These are phyloP conservation scores for Arbacia lixula DNA, from an alignment of 53 echinoderm and acorn worm genomes.

Conservation along the genomic window DNA sequence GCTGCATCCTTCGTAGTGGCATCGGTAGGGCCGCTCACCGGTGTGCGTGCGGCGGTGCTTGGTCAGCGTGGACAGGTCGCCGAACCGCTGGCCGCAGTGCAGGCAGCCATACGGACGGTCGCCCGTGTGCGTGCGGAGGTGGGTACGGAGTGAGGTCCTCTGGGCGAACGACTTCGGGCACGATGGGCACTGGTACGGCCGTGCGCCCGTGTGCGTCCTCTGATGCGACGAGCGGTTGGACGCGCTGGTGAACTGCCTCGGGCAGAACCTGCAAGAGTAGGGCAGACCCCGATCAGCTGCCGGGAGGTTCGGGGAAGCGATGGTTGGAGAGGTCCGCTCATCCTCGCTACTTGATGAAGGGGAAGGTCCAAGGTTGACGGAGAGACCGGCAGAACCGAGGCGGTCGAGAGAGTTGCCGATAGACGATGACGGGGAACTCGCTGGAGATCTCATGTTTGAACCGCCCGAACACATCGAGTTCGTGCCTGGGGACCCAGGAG, in stretches of 20 bases:
- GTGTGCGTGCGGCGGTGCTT: constrained; percentile 55
- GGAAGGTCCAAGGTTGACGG: no score
- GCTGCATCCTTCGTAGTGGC: constrained; percentile 24
- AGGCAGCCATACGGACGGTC: constrained; percentile 39
- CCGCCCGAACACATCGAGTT: not conserved
- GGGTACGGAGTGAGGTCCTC: constrained; percentile 52
- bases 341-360: not conserved
- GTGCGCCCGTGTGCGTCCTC: constrained; percentile 29
- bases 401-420: no score
- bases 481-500: not conserved
- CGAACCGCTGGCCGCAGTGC: constrained; percentile 44
- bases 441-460: no score
- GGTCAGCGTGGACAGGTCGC: constrained; percentile 53
- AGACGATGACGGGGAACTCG: not conserved
- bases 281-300: constrained; percentile 7
- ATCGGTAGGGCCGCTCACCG: constrained; percentile 46
- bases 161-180: constrained; percentile 48
- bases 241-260: constrained; percentile 39
- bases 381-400: no score
- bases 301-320: not conserved
- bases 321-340: not conserved
- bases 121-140: constrained; percentile 51
- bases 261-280: constrained; percentile 26
- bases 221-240: constrained; percentile 34
- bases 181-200: constrained; percentile 33